Conservation (phyloP, 2,888 invertebrate genomes). For the Bhutanitis thaidina region DNA sequence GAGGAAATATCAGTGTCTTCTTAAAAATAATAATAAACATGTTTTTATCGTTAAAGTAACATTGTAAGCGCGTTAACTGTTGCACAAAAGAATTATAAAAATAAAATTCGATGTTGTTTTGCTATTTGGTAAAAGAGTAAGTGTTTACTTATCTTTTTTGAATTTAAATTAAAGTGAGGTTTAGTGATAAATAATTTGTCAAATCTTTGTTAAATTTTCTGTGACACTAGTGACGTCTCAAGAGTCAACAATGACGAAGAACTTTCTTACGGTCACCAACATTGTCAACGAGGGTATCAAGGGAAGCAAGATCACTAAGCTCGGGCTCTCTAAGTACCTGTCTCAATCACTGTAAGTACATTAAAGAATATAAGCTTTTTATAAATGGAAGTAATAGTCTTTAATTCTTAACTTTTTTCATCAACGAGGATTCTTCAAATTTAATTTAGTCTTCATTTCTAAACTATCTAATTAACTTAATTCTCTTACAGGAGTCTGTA, state of each 20-base stretch:
- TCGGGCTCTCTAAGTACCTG: constrained; percentile 86
- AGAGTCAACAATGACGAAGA: constrained; percentile 77
- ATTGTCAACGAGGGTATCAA: constrained; percentile 87
- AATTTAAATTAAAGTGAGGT: constrained; percentile 19
- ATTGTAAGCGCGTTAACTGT: constrained; percentile 65
- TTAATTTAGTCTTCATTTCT: no score
- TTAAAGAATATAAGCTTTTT: not conserved
- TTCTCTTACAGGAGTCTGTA: no score
- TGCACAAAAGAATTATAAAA: constrained; percentile 45
- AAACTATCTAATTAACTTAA: no score
- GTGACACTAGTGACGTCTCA: constrained; percentile 62
- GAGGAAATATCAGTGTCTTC: constrained; percentile 29
- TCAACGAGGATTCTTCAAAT: no score
- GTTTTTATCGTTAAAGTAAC: constrained; percentile 17
- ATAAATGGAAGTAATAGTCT: no score
- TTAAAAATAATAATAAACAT: constrained; percentile 32
- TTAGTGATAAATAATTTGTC: constrained; percentile 18
- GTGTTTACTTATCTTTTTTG: constrained; percentile 29
- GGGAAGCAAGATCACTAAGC: constrained; percentile 86
- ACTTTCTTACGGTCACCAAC: constrained; percentile 80
- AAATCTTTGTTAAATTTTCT: constrained; percentile 30
- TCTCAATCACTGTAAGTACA: constrained; percentile 88
- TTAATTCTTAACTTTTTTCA: not conserved
- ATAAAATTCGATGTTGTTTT: constrained; percentile 69
- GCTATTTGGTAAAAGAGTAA: constrained; percentile 62